These are phyloP conservation scores for Chloroclysta siterata DNA, from an alignment of 2,888 invertebrate genomes.

Conservation along the genomic window DNA sequence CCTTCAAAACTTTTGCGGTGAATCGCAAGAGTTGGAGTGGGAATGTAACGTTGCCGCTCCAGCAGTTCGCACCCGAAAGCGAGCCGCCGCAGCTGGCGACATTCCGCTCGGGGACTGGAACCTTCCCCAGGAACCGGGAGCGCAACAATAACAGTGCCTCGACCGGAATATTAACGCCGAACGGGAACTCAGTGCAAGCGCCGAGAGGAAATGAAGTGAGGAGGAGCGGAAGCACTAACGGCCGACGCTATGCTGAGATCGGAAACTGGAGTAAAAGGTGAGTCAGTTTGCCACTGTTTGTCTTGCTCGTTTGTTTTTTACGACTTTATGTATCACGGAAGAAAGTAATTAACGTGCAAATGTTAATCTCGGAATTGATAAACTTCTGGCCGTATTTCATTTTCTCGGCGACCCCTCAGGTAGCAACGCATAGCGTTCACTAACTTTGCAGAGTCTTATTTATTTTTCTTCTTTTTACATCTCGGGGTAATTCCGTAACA, in stretches of 20 bases:
- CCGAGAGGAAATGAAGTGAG: constrained; percentile 83
- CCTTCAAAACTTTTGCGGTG: constrained; percentile 80
- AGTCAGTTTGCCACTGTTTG: constrained; percentile 53
- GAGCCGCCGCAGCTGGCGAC: constrained; percentile 77
- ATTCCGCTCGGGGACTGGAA: constrained; percentile 80
- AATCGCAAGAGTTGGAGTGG: constrained; percentile 85
- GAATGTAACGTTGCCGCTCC: constrained; percentile 80
- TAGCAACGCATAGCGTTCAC: constrained; percentile 42
- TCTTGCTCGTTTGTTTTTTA: constrained; percentile 45
- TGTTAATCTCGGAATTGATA: constrained; percentile 30
- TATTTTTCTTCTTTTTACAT: constrained; percentile 76
- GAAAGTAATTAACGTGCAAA: constrained; percentile 35
- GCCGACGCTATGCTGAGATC: constrained; percentile 85
- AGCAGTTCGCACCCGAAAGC: constrained; percentile 75
- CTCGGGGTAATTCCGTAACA: constrained; percentile 79
- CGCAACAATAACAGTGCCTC: constrained; percentile 77
- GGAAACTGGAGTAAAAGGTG: constrained; percentile 85
- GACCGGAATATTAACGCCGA: constrained; percentile 82
- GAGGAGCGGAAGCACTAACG: constrained; percentile 80
- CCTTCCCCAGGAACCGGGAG: constrained; percentile 80
- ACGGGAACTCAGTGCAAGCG: constrained; percentile 79
- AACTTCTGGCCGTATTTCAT: constrained; percentile 34
- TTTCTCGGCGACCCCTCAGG: constrained; percentile 32
- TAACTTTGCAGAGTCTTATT: constrained; percentile 74
- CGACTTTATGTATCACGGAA: constrained; percentile 35